These are phyloP conservation scores for Plagodis dolabraria DNA, from an alignment of 2,888 invertebrate genomes.

Conservation along the genomic window DNA sequence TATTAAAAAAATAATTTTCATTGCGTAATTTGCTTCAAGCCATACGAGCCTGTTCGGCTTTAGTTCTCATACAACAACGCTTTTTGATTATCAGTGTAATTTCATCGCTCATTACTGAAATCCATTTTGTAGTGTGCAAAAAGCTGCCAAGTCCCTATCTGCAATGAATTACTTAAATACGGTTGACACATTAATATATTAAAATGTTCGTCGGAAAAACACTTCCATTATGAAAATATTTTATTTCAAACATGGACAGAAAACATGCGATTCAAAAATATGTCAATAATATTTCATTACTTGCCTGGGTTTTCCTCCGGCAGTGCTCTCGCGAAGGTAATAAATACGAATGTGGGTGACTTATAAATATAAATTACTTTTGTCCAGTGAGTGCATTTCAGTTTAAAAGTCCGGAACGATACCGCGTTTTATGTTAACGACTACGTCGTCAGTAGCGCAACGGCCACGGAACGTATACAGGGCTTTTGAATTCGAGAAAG, in stretches of 20 bases:
- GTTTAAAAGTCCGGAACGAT: conserved; percentile 16
- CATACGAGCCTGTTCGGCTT: too few relatives aligned
- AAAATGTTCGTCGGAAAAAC: conserved; percentile 31
- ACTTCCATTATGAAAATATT: conserved; percentile 39
- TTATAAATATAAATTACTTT: conserved; percentile 32
- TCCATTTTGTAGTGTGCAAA: conserved; percentile 56
- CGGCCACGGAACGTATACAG: conserved; percentile 16
- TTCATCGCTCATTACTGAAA: conserved; percentile 62
- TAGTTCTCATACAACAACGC: too few relatives aligned
- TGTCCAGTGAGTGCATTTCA: conserved; percentile 16
- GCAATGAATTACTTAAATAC: conserved; percentile 47
- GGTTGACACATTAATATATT: conserved; percentile 41
- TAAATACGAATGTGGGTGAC: conserved; percentile 38
- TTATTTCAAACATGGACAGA: conserved; percentile 32
- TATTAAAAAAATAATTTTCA: conserved; percentile 3
- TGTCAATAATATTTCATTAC: conserved; percentile 44
- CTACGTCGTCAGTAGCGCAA: conserved; percentile 13
- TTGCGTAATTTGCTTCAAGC: not conserved
- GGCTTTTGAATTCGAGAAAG: conserved; percentile 45
- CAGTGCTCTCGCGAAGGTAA: conserved; percentile 32
- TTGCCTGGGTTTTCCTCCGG: conserved; percentile 30
- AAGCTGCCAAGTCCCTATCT: conserved; percentile 44
- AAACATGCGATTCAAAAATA: conserved; percentile 25
- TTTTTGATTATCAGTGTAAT: conserved; percentile 52
- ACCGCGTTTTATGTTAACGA: conserved; percentile 23